Evolutionary conservation across 2,113 vertebrate genomes (phyloP), one percentile per base, ranked within the genome.

Genomic region (Rhinoderma darwinii): DNA sequence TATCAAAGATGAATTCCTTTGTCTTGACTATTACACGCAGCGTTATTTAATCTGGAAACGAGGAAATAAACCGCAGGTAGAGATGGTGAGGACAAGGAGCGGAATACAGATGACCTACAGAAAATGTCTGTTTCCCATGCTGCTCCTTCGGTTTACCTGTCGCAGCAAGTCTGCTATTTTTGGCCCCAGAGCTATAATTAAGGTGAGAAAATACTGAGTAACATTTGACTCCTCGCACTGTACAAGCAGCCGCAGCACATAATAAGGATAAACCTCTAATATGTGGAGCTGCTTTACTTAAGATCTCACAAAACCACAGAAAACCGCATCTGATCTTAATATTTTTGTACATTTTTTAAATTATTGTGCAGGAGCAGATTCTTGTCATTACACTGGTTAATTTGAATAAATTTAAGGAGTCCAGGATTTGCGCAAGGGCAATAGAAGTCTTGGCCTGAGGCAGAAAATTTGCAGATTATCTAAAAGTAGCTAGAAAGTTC

Each of bases 141-240:
- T 84, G 27, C 66, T 61, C 12, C n/a, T 39, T 74, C 25, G 56
- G 39, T 74, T 74, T 84, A 75, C 83, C 70, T 84, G 70, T 59
- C 51, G 18, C 32, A 84, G 72, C 83, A 72, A 39, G 83, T 75
- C 41, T 56, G 83, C 83, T 84, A 84, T 84, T 84, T 84, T n/a
- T 75, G 70, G 32, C 83, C 83, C 70, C 51, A 75, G 35, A 84
- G 83, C 70, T 84, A 51, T 84, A 84, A 84, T 84, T 84, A 84
- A 70, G 68, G 32, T 84, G 68, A 41, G 83, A 75, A 75, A 59
- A 51, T 75, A 43, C 50, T 41, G 66, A 18, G n/a, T 27, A 44
- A 47, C 43, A 76, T 76, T 50, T 76, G 76, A 59, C 77, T 79
- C 50, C 77, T 56, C 3, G 22, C 77, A 79, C 77, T 44, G 72